A percentile compares a stretch with the other conserved stretches of the same genome.
Conservation (phyloP, 2,797 vertebrate genomes). For the Urophycis tenuis region DNA sequence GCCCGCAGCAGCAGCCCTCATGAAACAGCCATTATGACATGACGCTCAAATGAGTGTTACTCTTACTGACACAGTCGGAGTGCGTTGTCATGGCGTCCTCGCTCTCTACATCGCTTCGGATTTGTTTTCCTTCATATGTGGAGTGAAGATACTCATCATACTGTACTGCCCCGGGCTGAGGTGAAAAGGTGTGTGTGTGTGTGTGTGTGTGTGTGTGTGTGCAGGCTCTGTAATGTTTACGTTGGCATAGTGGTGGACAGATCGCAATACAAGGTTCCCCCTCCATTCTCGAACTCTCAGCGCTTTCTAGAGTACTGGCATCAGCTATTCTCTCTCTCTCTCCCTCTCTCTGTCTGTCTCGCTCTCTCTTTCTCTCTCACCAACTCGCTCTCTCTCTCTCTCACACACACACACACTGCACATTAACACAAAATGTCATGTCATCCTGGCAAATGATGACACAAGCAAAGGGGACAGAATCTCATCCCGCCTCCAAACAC, state of each 20-base stretch:
- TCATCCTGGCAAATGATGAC: slow-evolving; percentile 28
- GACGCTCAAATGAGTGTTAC: not conserved
- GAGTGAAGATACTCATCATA: too few species aligned
- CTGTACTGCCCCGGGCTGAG: too few species aligned
- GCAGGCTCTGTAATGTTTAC: not conserved
- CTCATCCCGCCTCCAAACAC: not conserved
- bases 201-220: not conserved
- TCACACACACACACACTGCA: slow-evolving; percentile 16
- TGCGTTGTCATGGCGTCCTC: not conserved
- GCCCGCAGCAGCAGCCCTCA: not conserved
- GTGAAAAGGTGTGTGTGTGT: not conserved
- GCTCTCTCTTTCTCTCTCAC: not conserved
- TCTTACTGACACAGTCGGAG: not conserved
- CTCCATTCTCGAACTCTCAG: slow-evolving; percentile 32
- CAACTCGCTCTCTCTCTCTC: slow-evolving; percentile 2
- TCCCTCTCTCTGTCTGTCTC: slow-evolving; percentile 11
- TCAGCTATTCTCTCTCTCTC: slow-evolving; percentile 46
- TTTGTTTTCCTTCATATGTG: not conserved
- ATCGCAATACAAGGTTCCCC: slow-evolving; percentile 26
- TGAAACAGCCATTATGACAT: not conserved
- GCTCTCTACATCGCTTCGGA: not conserved
- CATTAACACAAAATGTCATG: slow-evolving; percentile 27
- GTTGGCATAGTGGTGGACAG: not conserved
- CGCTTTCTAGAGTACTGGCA: slow-evolving; percentile 53
- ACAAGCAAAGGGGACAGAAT: not conserved